Conservation (phyloP, 2,797 vertebrate species). For the Sylvia borin region DNA sequence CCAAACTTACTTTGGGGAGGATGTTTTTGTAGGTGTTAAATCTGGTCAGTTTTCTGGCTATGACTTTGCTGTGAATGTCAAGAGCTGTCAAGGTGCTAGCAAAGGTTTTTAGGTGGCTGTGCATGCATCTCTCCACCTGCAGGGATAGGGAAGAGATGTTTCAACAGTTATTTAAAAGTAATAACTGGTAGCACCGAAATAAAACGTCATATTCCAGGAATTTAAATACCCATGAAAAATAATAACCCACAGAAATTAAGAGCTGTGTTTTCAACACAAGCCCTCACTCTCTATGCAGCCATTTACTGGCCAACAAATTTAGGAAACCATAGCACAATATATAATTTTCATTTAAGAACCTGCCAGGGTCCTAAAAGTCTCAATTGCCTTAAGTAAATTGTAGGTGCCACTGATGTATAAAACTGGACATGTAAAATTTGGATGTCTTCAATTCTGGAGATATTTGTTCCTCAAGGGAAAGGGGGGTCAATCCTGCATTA, state of each 20-base stretch:
- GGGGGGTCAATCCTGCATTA: neutral
- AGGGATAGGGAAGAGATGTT: neutral
- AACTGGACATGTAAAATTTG: neutral
- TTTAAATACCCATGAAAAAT: neutral
- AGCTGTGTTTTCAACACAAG: neutral
- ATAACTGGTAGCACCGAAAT: too few species aligned
- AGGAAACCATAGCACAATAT: neutral
- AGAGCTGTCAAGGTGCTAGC: neutral
- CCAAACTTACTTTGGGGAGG: neutral
- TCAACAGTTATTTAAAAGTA: neutral
- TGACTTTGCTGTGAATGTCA: fast-evolving
- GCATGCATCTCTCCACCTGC: slow-evolving; percentile 23
- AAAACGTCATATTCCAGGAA: fast-evolving
- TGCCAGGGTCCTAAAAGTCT: neutral
- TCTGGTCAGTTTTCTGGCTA: fast-evolving
- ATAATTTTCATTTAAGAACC: neutral
- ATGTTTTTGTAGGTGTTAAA: fast-evolving
- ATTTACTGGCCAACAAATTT: neutral
- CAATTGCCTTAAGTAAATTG: neutral
- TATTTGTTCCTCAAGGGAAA: neutral
- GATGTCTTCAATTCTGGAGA: neutral
- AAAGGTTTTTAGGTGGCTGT: slow-evolving; percentile 3
- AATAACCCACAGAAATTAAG: neutral
- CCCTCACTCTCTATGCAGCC: neutral
- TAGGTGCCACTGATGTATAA: neutral